A percentile compares a stretch with the other conserved stretches of the same genome.
These are phyloP conservation scores for Drosophila aldrichi DNA, from an alignment of 2,888 invertebrate genomes.

Conservation along the genomic window DNA sequence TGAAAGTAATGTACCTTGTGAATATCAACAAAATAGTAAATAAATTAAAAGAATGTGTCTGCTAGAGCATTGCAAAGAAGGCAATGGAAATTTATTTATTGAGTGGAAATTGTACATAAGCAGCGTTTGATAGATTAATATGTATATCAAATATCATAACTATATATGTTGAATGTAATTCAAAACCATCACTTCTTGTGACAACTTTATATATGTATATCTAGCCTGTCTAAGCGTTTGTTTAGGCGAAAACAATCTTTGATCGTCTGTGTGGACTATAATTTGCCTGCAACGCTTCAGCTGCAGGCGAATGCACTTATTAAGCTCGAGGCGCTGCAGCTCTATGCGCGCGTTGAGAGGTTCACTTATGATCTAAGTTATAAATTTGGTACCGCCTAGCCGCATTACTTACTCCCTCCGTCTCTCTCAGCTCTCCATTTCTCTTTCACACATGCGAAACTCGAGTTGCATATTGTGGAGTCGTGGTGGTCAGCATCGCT, in stretches of 20 bases:
- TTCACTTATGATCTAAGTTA: conserved; percentile 38
- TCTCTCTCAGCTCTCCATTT: neutral
- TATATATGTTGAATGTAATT: neutral
- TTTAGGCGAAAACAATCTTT: neutral
- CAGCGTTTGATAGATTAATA: neutral
- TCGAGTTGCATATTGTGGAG: conserved; percentile 31
- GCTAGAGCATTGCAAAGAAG: neutral
- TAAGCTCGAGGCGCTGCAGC: conserved; percentile 17
- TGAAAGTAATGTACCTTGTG: neutral
- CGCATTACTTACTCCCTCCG: neutral
- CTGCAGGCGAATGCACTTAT: conserved; percentile 17
- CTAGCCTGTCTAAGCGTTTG: neutral
- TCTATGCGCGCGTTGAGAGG: conserved; percentile 15
- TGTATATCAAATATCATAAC: neutral
- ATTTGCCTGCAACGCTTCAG: conserved; percentile 1
- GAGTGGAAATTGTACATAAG: neutral
- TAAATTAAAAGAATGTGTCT: neutral
- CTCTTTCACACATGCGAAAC: conserved; percentile 31
- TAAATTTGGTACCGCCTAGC: conserved; percentile 6
- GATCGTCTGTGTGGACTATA: neutral
- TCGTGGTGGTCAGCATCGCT: conserved; percentile 38
- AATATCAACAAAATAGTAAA: too few relatives aligned
- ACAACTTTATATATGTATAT: neutral
- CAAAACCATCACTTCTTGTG: neutral
- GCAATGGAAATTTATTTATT: neutral